Conservation (phyloP, 1,140 invertebrate genomes). For the Wiebesia pumilae region DNA sequence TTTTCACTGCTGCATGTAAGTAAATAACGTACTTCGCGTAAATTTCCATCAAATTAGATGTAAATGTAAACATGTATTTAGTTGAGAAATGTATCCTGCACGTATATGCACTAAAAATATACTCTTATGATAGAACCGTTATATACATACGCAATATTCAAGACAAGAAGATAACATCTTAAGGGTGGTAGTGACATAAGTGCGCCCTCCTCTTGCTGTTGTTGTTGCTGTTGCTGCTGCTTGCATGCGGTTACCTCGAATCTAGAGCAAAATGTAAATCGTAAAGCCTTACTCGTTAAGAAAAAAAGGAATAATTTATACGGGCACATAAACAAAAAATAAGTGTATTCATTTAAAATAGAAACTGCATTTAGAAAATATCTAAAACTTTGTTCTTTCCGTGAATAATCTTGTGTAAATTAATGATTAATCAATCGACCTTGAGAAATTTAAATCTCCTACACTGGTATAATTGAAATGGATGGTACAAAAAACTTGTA, state of each 20-base stretch:
- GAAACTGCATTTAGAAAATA: background rate
- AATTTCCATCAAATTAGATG: background rate
- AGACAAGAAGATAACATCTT: slow-evolving; percentile 68
- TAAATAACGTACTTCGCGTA: background rate
- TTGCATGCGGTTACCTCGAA: slow-evolving; percentile 45
- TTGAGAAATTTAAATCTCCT: too few relatives aligned
- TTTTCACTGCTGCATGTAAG: background rate
- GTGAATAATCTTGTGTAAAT: background rate
- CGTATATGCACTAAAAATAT: background rate
- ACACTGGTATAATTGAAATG: background rate
- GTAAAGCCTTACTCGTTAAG: slow-evolving; percentile 29
- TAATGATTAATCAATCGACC: background rate
- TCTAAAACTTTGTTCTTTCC: background rate
- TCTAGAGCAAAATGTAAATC: slow-evolving; percentile 42
- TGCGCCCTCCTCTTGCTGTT: slow-evolving; percentile 33
- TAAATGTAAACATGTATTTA: background rate
- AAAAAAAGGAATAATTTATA: slow-evolving; percentile 39
- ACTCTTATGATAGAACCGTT: slow-evolving; percentile 32
- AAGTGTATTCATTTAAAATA: background rate
- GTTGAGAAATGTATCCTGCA: background rate
- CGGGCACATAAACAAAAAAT: background rate
- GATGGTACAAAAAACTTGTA: background rate
- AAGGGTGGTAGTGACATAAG: slow-evolving; percentile 64
- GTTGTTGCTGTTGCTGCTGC: slow-evolving; percentile 23
- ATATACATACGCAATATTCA: slow-evolving; percentile 69